phyloP scores from a whole-genome alignment of 2,797 vertebrate genomes.

The Sphenopsis melanotis region DNA sequence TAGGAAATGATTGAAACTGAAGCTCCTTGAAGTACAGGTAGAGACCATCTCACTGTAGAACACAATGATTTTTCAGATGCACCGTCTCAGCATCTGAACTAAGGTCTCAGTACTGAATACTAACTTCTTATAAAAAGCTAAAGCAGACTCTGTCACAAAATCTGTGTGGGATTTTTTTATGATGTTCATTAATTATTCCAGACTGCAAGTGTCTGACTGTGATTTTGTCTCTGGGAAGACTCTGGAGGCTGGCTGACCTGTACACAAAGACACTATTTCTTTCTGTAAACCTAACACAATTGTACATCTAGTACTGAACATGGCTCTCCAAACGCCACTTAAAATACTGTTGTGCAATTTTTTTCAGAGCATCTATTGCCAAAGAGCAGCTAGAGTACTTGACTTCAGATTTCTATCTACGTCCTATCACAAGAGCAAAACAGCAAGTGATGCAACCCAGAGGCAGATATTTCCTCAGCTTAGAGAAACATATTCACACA shows the following conservation, averaged over 20 bases:
- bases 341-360: not conserved
- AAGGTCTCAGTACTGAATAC: not conserved
- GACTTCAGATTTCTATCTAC: not conserved
- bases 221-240: not conserved
- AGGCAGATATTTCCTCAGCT: not conserved
- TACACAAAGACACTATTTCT: not conserved
- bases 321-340: not conserved
- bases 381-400: not conserved
- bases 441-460: not conserved
- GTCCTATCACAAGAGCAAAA: not conserved
- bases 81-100: not conserved
- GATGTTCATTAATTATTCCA: not conserved
- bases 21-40: not conserved
- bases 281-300: not conserved
- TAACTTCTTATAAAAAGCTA: not conserved
- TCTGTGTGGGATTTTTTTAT: not conserved
- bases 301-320: not conserved
- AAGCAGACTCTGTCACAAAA: not conserved
- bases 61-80: rapidly evolving
- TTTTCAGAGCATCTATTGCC: not conserved
- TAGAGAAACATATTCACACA: not conserved
- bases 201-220: not conserved
- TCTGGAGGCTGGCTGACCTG: not conserved
- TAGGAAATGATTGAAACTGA: not conserved
- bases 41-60: not conserved